Conservation (phyloP, 2,113 vertebrate species). For the Paradoxurus hermaphroditus region DNA sequence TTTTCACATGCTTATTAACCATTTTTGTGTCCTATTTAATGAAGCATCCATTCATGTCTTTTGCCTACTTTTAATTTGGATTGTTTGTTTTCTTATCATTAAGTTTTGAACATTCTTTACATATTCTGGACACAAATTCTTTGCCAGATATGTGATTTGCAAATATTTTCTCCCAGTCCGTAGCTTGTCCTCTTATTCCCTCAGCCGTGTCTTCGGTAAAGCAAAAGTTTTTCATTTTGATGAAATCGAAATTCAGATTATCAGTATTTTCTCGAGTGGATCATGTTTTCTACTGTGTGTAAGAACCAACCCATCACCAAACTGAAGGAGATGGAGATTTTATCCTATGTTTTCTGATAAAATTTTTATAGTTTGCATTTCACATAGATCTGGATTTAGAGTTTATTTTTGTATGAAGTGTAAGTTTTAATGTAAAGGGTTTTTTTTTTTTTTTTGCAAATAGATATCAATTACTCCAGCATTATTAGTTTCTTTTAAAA, state of each 20-base stretch:
- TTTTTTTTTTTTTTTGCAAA: not conserved
- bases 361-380: not conserved
- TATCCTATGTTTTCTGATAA: not conserved
- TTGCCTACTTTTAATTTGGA: not conserved
- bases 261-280: not conserved
- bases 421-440: not conserved
- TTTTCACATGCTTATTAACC: not conserved
- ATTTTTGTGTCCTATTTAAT: not conserved
- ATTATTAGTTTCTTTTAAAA: not conserved
- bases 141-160: not conserved
- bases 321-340: not conserved
- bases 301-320: not conserved
- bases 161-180: not conserved
- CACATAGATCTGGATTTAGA: not conserved
- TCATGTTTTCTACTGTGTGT: not conserved
- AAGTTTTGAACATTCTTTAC: not conserved
- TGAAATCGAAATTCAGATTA: not conserved
- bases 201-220: not conserved
- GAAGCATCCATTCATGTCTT: not conserved
- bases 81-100: not conserved
- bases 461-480: not conserved
- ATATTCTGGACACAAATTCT: not conserved
- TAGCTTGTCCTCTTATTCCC: not conserved
- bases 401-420: not conserved
- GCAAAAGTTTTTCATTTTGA: not conserved